Conservation (phyloP, 92 coral and sea anemone genomes). For the Diadumene lineata region DNA sequence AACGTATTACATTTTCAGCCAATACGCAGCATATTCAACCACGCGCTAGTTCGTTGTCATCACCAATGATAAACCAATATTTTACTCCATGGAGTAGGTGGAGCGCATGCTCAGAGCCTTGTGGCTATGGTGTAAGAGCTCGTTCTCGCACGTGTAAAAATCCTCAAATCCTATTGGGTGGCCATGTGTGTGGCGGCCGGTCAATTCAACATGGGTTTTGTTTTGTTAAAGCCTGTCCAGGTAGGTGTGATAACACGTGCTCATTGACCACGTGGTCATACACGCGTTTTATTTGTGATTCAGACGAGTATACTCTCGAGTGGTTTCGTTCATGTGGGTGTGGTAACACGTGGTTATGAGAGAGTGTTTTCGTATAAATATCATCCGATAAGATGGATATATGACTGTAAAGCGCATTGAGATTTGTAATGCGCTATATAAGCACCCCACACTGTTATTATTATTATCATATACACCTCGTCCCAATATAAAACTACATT, state of each 20-base stretch:
- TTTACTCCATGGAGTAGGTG: slow-evolving; percentile 70
- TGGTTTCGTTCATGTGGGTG: too few species aligned
- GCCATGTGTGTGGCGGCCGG: slow-evolving; percentile 48
- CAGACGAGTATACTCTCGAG: too few species aligned
- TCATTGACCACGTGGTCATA: too few species aligned
- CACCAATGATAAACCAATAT: slow-evolving; percentile 32
- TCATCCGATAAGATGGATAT: too few species aligned
- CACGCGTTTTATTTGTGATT: too few species aligned
- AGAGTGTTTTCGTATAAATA: too few species aligned
- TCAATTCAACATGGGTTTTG: slow-evolving; percentile 65
- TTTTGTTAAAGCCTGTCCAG: slow-evolving; percentile 51
- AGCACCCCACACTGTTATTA: too few species aligned
- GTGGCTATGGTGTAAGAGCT: slow-evolving; percentile 71
- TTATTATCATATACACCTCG: too few species aligned
- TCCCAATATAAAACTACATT: too few species aligned
- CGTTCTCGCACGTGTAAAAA: slow-evolving; percentile 67
- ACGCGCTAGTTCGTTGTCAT: slow-evolving; percentile 19
- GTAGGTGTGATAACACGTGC: slow-evolving; percentile 21
- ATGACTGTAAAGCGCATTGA: too few species aligned
- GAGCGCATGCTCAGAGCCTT: slow-evolving; percentile 78
- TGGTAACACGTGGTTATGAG: too few species aligned
- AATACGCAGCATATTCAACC: slow-evolving; percentile 4
- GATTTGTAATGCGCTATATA: too few species aligned
- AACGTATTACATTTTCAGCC: slow-evolving; percentile 6
- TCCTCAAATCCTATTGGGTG: slow-evolving; percentile 53